Evolutionary conservation across 2,888 invertebrate genomes (phyloP), one percentile per base, ranked within the genome.

Genomic region (Sphaeridia pumilis): DNA sequence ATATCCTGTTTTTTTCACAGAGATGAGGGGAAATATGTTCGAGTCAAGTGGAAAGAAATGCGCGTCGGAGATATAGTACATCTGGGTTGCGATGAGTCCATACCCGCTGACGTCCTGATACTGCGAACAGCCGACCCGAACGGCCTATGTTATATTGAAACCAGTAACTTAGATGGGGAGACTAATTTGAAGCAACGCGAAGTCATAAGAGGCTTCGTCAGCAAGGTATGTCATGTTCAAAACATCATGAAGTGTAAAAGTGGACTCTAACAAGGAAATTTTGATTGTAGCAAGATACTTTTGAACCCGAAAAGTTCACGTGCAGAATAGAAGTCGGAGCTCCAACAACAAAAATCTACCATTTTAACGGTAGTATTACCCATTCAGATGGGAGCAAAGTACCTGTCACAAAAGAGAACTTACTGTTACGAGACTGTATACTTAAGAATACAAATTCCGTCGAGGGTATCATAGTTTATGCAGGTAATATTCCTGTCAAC

Each of bases 391-490:
- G 87, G 25, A 76, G 78, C 55, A 76, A 84, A 66, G 82, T 92
- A 59, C 83, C 88, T 55, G 79, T 93, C 51, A 81, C 81, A 66
- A 87, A 89, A 49, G 89, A 92, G 67, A 90, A 94, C 75, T 78
- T 97, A 61, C 74, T 97, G 64, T 78, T 97, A 58, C 77, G 95
- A 67, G 95, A 94, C 70, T 95, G 94, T 71, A 79, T 87, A 61
- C 77, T 97, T 65, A 90, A 94, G 74, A 97, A 97, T 72, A 95
- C 97, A 10, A 93, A 94, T 71, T 95, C 80, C 70, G 81, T 95
- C 36, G 95, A 95, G 71, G 97, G 95, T 53, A 84, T 97, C 68
- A 92, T 95, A 46, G 86, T 97, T 49, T 97, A 97, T 76, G 92
- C 90, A 61, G 86, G 81, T 79, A 69, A 68, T 67, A 7, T 24